A percentile compares a stretch with the other conserved stretches of the same genome.
Evolutionary conservation across 2,113 vertebrate genomes (phyloP).

Genomic region (Hemicordylus capensis): DNA sequence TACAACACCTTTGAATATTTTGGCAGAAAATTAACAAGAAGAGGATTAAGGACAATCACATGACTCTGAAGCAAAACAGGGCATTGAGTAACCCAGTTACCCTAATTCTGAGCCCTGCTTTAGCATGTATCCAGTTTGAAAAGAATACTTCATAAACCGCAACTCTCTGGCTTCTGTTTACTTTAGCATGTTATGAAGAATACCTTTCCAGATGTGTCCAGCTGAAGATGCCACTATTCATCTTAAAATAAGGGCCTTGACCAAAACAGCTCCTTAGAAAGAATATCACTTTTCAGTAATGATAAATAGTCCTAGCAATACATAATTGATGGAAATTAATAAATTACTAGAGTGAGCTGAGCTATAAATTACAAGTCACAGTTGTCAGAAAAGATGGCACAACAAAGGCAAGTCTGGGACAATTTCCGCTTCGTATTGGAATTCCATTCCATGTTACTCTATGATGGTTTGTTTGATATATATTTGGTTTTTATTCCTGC

Average conservation of each 20-base stretch:
- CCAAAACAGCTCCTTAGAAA: not conserved
- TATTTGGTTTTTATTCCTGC: not conserved
- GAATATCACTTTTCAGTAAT: not conserved
- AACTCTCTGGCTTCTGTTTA: not conserved
- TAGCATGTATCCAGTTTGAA: not conserved
- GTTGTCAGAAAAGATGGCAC: not conserved
- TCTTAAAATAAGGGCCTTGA: not conserved
- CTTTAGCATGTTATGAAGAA: not conserved
- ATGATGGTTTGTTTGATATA: not conserved
- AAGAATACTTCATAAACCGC: not conserved
- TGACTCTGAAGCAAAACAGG: not conserved
- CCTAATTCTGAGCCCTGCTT: not conserved
- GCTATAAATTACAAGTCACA: not conserved
- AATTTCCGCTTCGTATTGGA: not conserved
- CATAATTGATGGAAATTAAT: conserved; percentile 5
- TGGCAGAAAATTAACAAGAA: not conserved
- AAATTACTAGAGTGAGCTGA: not conserved
- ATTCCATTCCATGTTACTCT: not conserved
- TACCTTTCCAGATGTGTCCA: not conserved
- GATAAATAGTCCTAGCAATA: conserved; percentile 9
- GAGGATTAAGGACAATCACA: not conserved
- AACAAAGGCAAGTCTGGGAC: not conserved
- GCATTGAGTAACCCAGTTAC: not conserved
- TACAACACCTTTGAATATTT: not conserved
- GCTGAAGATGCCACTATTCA: not conserved